Evolutionary conservation across 2,797 vertebrate species (phyloP), one percentile per base, ranked within the genome.

Genomic region (Nasua narica): DNA sequence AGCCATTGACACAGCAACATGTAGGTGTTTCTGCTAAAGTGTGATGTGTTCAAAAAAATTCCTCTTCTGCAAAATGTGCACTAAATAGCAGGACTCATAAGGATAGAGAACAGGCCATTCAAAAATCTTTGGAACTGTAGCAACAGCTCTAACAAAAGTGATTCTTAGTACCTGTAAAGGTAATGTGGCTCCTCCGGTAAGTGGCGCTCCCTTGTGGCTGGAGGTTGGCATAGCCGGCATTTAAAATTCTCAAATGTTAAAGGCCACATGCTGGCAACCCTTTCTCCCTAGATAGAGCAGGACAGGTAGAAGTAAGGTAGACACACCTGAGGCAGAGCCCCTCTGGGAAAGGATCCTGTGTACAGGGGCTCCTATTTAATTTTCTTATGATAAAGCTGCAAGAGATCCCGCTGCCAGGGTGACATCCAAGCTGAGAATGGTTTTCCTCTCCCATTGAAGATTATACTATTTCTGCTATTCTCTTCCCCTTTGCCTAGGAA

Each of bases 211-310:
- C 52, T 0, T 14, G 12, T 65, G 37, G 14, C 50, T 43, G 14
- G 23, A 90, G 35, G 13, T 60, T 50, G 50, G 25, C 5, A 23
- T 3, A 3, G 2, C 8, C 43, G 48, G 43, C 23, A 27, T 50
- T 65, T 62, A 25, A 72, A 86, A 69, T 72, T 92, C 86, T 95
- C 21, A 87, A 52, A 43, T 13, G 7, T 2, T 37, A n/a, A 62
- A 83, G 43, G 23, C 37, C 1, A 0, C 43, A 27, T 52, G 14
- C 12, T 69, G 23, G 29, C 12, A 46, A 7, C 11, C 2, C 48
- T 25, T 77, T 58, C 11, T 58, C 11, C 3, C 77, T 65, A 46
- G 52, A 74, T 65, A 46, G 52, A 74, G 69, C 67, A 54, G 35
- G 3, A 35, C 56, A 32, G 18, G 10, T 58, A 3, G 2, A 23